Conservation (phyloP, 1,140 invertebrate species). For the Leptinotarsa undecemlineata region DNA sequence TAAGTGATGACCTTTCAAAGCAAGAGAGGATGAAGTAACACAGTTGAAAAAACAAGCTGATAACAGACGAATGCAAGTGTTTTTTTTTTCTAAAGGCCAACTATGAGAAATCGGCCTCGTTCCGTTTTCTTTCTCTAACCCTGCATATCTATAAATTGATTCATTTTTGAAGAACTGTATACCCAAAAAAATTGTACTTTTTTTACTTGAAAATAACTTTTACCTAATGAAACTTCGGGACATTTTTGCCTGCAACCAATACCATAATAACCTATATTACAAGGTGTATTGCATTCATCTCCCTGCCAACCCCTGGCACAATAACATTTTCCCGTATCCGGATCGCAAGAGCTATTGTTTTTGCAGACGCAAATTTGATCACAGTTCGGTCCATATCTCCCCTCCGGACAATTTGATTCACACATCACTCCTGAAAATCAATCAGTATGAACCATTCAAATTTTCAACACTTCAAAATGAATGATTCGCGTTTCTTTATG, state of each 20-base stretch:
- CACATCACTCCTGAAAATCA: conserved; percentile 72
- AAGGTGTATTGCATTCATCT: conserved; percentile 72
- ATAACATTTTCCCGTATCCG: conserved; percentile 75
- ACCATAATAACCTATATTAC: conserved; percentile 78
- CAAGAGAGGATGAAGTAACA: too few relatives aligned
- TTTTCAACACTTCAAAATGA: too few relatives aligned
- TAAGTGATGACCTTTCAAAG: too few relatives aligned
- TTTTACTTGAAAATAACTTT: not conserved
- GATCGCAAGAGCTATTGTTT: conserved; percentile 87
- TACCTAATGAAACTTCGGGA: conserved; percentile 67
- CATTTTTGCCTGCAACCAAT: conserved; percentile 80
- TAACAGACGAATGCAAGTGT: too few relatives aligned
- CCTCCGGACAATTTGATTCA: conserved; percentile 79
- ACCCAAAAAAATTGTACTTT: too few relatives aligned
- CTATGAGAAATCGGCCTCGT: too few relatives aligned
- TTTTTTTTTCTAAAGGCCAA: too few relatives aligned
- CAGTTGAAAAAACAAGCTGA: too few relatives aligned
- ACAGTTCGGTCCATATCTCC: conserved; percentile 80
- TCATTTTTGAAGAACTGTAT: too few relatives aligned
- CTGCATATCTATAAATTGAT: too few relatives aligned
- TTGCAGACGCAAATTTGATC: conserved; percentile 77
- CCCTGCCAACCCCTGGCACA: conserved; percentile 87
- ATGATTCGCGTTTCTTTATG: too few relatives aligned
- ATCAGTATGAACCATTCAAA: conserved; percentile 9
- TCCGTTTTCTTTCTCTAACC: too few relatives aligned